Evolutionary conservation across 2,797 vertebrate species (phyloP).

Genomic region (Varecia variegata): DNA sequence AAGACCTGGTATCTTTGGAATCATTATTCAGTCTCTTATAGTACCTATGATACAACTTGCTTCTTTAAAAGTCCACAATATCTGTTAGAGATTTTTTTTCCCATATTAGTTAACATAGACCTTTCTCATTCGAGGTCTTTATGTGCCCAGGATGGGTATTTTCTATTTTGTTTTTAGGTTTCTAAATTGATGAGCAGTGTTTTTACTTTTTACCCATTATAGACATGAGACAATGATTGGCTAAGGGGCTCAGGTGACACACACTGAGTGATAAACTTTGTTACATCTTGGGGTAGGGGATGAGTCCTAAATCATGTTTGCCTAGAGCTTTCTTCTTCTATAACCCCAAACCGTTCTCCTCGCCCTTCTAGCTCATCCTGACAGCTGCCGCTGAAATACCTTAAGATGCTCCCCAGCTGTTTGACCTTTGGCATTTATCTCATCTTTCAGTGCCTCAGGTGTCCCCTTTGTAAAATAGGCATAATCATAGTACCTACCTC

Average conservation of each 20-base stretch:
- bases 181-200: background rate
- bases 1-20: background rate
- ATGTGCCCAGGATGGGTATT: background rate
- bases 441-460: background rate
- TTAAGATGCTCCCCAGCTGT: background rate
- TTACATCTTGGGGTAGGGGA: background rate
- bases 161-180: background rate
- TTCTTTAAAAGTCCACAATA: background rate
- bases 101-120: background rate
- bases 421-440: background rate
- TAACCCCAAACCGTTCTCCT: background rate
- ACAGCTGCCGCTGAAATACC: background rate
- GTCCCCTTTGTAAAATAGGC: background rate
- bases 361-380: background rate
- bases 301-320: background rate
- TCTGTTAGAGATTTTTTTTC: background rate
- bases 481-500: rapidly evolving
- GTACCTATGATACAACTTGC: background rate
- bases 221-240: background rate
- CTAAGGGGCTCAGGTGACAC: background rate
- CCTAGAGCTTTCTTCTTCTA: background rate
- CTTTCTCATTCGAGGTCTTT: background rate
- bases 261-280: background rate
- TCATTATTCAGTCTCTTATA: background rate
- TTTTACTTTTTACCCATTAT: background rate